phyloP scores from a whole-genome alignment of 2,797 vertebrate species.

The Sebastes matsubarae region DNA sequence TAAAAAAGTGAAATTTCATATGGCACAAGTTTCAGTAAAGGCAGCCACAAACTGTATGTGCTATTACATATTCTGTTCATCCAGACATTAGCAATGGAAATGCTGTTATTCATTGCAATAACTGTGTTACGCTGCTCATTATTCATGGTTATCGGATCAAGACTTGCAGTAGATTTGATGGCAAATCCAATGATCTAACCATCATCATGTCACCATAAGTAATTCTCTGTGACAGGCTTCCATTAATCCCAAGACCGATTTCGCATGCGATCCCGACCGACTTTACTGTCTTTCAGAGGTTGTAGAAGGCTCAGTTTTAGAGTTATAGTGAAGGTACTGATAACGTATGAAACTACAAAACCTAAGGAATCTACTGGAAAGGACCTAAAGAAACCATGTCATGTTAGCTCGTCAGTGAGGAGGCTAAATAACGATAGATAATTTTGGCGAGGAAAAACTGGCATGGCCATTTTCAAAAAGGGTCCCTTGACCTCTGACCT shows the following conservation, averaged over 20 bases:
- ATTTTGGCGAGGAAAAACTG: too few species aligned
- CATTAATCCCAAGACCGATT: not conserved
- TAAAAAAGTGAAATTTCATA: constrained; percentile 25
- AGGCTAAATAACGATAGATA: too few species aligned
- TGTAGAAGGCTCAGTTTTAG: too few species aligned
- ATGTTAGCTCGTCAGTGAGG: too few species aligned
- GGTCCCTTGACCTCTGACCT: too few species aligned
- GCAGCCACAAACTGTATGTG: not conserved
- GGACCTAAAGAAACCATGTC: too few species aligned
- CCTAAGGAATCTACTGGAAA: too few species aligned
- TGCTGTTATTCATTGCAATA: not conserved
- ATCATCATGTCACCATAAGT: not conserved
- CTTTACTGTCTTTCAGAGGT: too few species aligned
- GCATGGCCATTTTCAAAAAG: too few species aligned
- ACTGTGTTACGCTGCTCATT: not conserved
- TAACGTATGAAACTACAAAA: too few species aligned
- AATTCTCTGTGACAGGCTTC: not conserved
- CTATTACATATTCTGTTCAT: not conserved
- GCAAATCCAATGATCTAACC: not conserved
- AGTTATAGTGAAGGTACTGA: too few species aligned
- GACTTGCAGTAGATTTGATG: not conserved
- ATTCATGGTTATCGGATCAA: not conserved
- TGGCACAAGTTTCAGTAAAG: not conserved
- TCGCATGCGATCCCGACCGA: too few species aligned
- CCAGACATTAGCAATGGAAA: not conserved